Percentiles rank a stretch among this genome's conserved stretches.
Evolutionary conservation across 2,888 invertebrate genomes (phyloP).

Genomic region (Stegophylla sp.): DNA sequence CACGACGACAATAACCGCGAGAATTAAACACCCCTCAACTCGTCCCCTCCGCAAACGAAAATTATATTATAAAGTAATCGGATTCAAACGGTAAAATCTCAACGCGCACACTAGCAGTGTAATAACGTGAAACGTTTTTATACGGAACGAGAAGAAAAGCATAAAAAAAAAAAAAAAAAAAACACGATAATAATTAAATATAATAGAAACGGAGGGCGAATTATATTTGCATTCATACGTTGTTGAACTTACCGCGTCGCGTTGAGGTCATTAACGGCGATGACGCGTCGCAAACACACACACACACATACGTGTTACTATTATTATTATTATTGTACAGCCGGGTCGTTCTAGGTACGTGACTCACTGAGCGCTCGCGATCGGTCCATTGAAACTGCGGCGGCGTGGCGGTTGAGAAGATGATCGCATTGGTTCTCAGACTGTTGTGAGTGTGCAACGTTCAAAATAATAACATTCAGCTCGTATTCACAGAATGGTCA

Average conservation of each 20-base stretch:
- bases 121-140: no score
- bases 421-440: slow-evolving; percentile 42
- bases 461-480: no score
- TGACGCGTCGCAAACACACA: slow-evolving; percentile 35
- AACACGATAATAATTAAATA: slow-evolving; percentile 14
- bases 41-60: no score
- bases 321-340: no score
- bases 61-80: no score
- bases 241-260: slow-evolving; percentile 7
- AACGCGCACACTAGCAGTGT: not conserved
- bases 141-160: not conserved
- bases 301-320: not conserved
- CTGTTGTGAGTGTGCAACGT: not conserved
- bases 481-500: no score
- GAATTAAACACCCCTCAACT: no score
- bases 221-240: slow-evolving; percentile 41
- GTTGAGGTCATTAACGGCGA: slow-evolving; percentile 54
- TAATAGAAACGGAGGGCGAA: slow-evolving; percentile 28
- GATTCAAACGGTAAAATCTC: no score
- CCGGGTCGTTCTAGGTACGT: not conserved
- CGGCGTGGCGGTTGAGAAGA: not conserved
- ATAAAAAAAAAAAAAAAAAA: not conserved
- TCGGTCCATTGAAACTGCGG: slow-evolving; percentile 3
- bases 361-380: slow-evolving; percentile 11
- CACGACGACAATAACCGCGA: no score